phyloP scores from a whole-genome alignment of 2,888 invertebrate species.

The Mamestra brassicae region DNA sequence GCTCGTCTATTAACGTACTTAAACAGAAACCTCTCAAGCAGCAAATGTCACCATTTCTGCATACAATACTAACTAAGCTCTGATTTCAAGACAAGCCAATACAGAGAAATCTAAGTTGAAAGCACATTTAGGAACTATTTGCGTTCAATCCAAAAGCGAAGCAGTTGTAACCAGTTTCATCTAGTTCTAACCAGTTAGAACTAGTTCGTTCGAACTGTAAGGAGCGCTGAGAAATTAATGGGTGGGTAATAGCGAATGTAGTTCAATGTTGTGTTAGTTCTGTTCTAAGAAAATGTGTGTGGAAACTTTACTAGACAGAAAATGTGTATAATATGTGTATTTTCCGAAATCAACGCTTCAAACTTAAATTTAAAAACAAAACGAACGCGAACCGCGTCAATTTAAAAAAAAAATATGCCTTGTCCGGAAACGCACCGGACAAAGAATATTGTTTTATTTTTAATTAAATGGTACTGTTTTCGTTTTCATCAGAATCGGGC shows the following conservation, averaged over 20 bases:
- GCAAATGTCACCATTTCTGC: neutral
- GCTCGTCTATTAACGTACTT: too few relatives aligned
- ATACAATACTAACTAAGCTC: neutral
- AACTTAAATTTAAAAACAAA: too few relatives aligned
- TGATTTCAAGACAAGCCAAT: slow-evolving; percentile 31
- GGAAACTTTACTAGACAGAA: neutral
- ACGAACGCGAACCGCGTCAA: too few relatives aligned
- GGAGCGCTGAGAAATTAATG: slow-evolving; percentile 43
- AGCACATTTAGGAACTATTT: slow-evolving; percentile 54
- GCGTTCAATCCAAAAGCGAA: slow-evolving; percentile 55
- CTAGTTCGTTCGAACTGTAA: slow-evolving; percentile 54
- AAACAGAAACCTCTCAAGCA: neutral
- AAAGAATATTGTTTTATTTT: too few relatives aligned
- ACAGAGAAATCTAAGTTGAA: slow-evolving; percentile 53
- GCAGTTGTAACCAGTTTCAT: slow-evolving; percentile 58
- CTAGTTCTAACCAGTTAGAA: slow-evolving; percentile 55
- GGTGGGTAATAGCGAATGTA: slow-evolving; percentile 17
- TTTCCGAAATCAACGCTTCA: too few relatives aligned
- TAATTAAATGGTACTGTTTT: too few relatives aligned
- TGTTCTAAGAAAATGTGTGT: neutral
- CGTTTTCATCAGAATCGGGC: too few relatives aligned
- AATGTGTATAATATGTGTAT: too few relatives aligned
- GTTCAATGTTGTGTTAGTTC: slow-evolving; percentile 28
- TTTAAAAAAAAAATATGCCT: too few relatives aligned
- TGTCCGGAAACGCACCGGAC: too few relatives aligned